Conservation (phyloP, 2,113 vertebrate species). For the Rhynchopsitta pachyrhyncha region DNA sequence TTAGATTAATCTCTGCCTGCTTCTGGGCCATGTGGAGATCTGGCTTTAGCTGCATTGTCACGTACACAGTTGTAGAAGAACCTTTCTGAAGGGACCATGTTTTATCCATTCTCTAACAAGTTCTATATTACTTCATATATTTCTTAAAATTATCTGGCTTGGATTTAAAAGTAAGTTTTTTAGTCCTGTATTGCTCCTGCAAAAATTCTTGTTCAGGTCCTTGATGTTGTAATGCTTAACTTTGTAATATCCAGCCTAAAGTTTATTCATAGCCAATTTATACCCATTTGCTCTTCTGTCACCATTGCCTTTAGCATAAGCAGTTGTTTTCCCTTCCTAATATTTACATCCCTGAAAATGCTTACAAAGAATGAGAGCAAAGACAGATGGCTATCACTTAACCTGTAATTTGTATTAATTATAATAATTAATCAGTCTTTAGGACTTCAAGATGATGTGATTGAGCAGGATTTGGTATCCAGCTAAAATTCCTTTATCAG, state of each 20-base stretch:
- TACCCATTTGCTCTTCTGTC: conserved; percentile 30
- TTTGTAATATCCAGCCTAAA: neutral
- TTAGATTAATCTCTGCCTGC: neutral
- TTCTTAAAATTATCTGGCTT: neutral
- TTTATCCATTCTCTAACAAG: neutral
- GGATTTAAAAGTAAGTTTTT: neutral
- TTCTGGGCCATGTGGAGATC: neutral
- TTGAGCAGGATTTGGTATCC: neutral
- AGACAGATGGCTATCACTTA: conserved; percentile 21
- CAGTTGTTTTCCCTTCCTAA: conserved; percentile 6
- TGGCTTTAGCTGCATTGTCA: neutral
- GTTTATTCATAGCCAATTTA: conserved; percentile 26
- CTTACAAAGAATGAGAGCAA: neutral
- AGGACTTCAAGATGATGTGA: neutral
- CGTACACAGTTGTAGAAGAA: rapidly evolving
- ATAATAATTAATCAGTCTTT: neutral
- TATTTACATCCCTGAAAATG: conserved; percentile 12
- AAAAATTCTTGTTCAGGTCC: neutral
- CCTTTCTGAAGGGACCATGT: neutral
- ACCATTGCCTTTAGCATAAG: conserved; percentile 37
- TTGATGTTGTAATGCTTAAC: neutral
- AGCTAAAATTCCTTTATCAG: neutral
- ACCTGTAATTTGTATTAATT: conserved; percentile 42
- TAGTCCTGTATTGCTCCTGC: neutral
- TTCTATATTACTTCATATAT: neutral